Conservation (phyloP, 1,140 invertebrate species). For the Dermatophagoides farinae region DNA sequence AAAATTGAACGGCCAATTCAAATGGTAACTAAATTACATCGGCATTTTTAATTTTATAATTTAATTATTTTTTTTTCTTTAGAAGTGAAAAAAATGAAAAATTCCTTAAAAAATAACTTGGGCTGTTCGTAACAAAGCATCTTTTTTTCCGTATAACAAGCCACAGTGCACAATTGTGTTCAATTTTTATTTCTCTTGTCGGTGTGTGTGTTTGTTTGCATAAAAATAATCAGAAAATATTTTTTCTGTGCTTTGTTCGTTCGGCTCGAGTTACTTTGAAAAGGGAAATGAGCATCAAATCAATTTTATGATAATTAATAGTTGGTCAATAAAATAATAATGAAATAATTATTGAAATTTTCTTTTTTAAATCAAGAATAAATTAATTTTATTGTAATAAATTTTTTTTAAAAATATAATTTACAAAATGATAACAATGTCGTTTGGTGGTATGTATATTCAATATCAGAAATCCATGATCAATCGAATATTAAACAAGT, state of each 20-base stretch:
- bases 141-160: neutral
- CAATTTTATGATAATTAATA: neutral
- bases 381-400: neutral
- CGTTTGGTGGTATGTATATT: neutral
- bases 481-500: neutral
- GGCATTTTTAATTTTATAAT: too few relatives aligned
- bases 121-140: slow-evolving; percentile 17
- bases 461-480: neutral
- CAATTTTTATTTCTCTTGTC: too few relatives aligned
- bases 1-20: too few relatives aligned
- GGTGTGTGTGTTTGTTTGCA: too few relatives aligned
- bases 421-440: neutral
- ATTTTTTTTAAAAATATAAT: neutral
- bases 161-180: too few relatives aligned
- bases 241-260: slow-evolving; percentile 17
- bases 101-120: slow-evolving; percentile 15
- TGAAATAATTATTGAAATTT: neutral
- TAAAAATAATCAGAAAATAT: neutral
- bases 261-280: slow-evolving; percentile 17
- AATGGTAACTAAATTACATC: too few relatives aligned
- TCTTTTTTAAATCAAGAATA: neutral
- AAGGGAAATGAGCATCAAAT: neutral
- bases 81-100: neutral
- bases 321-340: neutral
- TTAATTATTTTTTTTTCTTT: neutral